Percentiles rank a stretch among this genome's conserved stretches.
Conservation (phyloP, 2,113 vertebrate species). For the Panthera tigris region DNA sequence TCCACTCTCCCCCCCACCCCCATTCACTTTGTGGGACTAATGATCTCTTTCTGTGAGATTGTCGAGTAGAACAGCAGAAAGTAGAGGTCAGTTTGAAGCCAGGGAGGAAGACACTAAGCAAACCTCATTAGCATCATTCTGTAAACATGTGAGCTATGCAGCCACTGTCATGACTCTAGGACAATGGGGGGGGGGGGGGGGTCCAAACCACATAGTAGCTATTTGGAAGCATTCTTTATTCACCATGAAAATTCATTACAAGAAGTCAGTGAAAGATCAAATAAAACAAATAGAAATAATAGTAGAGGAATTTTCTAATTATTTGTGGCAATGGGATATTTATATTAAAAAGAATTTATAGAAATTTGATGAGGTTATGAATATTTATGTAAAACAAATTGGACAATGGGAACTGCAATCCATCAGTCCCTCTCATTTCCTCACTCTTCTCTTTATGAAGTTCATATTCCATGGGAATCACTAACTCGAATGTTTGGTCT, state of each 20-base stretch:
- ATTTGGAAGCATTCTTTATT: background rate
- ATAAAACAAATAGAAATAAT: background rate
- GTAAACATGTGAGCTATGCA: background rate
- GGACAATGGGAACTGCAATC: background rate
- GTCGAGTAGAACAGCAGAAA: background rate
- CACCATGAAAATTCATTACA: background rate
- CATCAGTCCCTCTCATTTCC: background rate
- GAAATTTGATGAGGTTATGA: background rate
- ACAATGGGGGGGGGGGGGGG: background rate
- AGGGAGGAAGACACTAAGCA: background rate
- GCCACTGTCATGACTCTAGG: background rate
- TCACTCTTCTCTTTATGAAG: background rate
- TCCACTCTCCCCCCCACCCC: background rate
- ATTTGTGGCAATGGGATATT: slow-evolving; percentile 12
- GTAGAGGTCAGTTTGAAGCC: background rate
- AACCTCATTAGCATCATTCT: background rate
- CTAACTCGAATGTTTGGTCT: background rate
- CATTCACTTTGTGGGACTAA: background rate
- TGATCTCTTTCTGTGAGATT: background rate
- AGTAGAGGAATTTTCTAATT: background rate
- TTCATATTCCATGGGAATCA: background rate
- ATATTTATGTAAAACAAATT: background rate
- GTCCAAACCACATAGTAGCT: background rate
- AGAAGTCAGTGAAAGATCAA: slow-evolving; percentile 24
- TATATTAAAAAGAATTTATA: slow-evolving; percentile 2